Conservation (phyloP, 2,113 vertebrate species). For the Puffinus mauretanicus region DNA sequence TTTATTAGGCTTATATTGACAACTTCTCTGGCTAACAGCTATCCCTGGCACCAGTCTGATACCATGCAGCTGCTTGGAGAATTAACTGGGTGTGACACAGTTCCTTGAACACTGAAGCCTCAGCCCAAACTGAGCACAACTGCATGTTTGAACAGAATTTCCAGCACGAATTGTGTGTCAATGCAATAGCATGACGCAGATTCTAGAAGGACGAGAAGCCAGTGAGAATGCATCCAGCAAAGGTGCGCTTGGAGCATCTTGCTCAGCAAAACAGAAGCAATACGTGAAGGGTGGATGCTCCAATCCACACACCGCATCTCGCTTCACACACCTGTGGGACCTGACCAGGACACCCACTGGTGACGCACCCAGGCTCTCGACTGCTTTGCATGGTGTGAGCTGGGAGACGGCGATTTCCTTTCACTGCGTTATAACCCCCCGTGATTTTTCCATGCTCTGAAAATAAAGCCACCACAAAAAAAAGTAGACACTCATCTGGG, state of each 20-base stretch:
- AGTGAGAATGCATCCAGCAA: no score
- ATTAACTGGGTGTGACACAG: background rate
- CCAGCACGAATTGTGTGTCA: background rate
- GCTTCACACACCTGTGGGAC: accelerated
- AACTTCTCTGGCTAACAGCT: background rate
- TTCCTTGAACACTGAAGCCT: background rate
- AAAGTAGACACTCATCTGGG: background rate
- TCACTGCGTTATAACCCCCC: background rate
- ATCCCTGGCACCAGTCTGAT: background rate
- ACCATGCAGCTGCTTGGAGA: background rate
- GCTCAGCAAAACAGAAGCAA: background rate
- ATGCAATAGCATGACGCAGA: background rate
- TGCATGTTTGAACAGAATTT: background rate
- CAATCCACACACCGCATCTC: background rate
- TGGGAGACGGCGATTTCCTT: background rate
- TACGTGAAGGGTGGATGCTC: no score
- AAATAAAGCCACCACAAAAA: background rate
- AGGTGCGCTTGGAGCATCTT: no score
- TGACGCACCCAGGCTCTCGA: background rate
- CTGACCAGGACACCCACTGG: background rate
- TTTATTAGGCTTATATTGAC: background rate
- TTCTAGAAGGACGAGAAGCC: no score
- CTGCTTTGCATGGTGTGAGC: accelerated
- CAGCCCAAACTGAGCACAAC: background rate
- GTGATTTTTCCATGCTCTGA: background rate